Evolutionary conservation across 2,797 vertebrate genomes (phyloP), one percentile per base, ranked within the genome.

Genomic region (Coendou prehensilis): DNA sequence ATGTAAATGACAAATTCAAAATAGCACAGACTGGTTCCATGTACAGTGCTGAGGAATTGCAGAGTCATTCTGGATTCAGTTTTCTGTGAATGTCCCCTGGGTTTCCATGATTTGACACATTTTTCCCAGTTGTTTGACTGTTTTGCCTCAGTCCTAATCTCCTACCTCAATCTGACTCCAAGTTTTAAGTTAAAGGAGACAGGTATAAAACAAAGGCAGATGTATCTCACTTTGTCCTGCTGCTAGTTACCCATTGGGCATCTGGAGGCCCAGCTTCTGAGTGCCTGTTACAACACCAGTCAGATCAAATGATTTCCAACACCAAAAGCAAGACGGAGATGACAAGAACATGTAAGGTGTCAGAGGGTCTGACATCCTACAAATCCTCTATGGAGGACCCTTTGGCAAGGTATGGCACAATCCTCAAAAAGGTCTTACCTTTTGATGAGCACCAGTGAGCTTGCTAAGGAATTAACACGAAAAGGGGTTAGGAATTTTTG

Each of bases 401-500:
- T 67, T 61, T 90, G 63, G 63, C 15, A 95, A 89, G 50, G 3
- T 9, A n/a, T 73, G 1, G 52, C 83, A 90, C 54, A 80, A 73
- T 50, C 10, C 59, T 56, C 30, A 47, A 78, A n/a, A 90, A 73
- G n/a, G 63, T 91, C n/a, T 86, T 61, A 86, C 37, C 22, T 23
- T 88, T 50, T 52, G 26, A 87, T 54, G n/a, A 78, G 52, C 6
- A 10, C 22, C 13, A 9, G 50, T 41, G 37, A 30, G 33, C 84
- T 96, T 86, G 30, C 45, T 91, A 86, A 83, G 82, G 52, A 91
- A 83, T 84, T 89, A 89, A 93, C 33, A 89, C 18, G 28, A 92
- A 86, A 14, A 23, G 56, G 8, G 30, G 82, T 80, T n/a, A 94
- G 56, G 84, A 89, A 20, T 37, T 45, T 67, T 92, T 91, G 10